These are phyloP conservation scores for Tachystola acroxantha DNA, from an alignment of 2,888 invertebrate species.

Conservation along the genomic window DNA sequence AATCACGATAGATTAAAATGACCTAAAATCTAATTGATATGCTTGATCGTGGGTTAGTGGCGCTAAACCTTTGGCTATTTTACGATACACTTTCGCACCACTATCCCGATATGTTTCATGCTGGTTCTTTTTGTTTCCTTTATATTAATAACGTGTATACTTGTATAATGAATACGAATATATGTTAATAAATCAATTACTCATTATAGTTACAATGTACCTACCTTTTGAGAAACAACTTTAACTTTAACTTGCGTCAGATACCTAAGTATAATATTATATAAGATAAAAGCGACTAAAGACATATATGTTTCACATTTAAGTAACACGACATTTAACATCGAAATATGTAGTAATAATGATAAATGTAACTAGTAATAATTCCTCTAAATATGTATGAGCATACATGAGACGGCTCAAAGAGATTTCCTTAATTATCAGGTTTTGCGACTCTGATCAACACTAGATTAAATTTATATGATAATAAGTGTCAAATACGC, in stretches of 20 bases:
- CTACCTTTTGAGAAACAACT: constrained; percentile 7
- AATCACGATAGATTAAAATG: constrained; percentile 30
- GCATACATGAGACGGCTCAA: constrained; percentile 24
- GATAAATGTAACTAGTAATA: constrained; percentile 14
- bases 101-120: constrained; percentile 51
- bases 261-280: constrained; percentile 24
- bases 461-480: constrained; percentile 2
- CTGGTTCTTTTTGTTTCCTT: constrained; percentile 39
- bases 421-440: constrained; percentile 41
- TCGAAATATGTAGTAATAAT: constrained; percentile 19
- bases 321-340: constrained; percentile 34
- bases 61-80: constrained; percentile 17
- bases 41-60: constrained; percentile 42
- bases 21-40: constrained; percentile 60
- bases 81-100: constrained; percentile 20
- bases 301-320: constrained; percentile 13
- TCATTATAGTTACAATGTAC: constrained; percentile 9
- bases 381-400: neutral
- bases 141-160: constrained; percentile 5
- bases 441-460: constrained; percentile 63
- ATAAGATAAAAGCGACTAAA: constrained; percentile 20
- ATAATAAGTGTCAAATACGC: constrained; percentile 1
- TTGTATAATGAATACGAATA: constrained; percentile 2
- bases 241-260: constrained; percentile 58
- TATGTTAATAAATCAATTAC: neutral